phyloP scores from a whole-genome alignment of 2,888 invertebrate species.

The Limnephilus rhombicus region DNA sequence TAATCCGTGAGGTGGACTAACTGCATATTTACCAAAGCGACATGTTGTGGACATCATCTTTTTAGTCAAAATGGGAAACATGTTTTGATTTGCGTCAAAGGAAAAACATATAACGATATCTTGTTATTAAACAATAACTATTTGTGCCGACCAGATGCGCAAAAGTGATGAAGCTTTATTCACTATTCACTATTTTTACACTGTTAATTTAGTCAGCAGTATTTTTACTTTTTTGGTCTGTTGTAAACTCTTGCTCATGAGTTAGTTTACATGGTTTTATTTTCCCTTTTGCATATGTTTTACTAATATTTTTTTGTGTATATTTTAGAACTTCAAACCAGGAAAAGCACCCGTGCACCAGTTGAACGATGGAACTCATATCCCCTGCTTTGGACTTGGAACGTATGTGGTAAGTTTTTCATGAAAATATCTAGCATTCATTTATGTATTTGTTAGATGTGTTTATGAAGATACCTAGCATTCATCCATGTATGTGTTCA shows the following conservation, averaged over 20 bases:
- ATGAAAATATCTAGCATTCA: neutral
- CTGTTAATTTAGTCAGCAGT: neutral
- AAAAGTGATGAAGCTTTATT: neutral
- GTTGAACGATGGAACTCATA: constrained; percentile 61
- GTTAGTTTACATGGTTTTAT: neutral
- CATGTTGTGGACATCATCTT: neutral
- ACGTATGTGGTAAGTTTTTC: constrained; percentile 60
- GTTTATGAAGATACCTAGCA: too few species aligned
- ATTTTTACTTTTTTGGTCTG: too few species aligned
- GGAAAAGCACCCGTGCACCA: constrained; percentile 1
- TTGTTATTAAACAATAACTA: neutral
- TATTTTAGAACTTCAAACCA: neutral
- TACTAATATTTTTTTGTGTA: neutral
- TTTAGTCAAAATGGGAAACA: neutral
- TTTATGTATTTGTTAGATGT: neutral
- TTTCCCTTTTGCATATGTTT: neutral
- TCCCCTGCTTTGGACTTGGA: constrained; percentile 64
- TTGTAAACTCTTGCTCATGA: too few species aligned
- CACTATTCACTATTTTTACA: neutral
- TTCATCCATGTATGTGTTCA: too few species aligned
- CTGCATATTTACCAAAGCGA: too few species aligned
- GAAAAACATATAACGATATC: neutral
- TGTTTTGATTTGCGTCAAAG: neutral
- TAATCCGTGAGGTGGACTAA: too few species aligned
- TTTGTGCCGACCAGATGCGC: neutral